Evolutionary conservation across 2,888 invertebrate species (phyloP).

Genomic region (Eremobia ochroleuca): DNA sequence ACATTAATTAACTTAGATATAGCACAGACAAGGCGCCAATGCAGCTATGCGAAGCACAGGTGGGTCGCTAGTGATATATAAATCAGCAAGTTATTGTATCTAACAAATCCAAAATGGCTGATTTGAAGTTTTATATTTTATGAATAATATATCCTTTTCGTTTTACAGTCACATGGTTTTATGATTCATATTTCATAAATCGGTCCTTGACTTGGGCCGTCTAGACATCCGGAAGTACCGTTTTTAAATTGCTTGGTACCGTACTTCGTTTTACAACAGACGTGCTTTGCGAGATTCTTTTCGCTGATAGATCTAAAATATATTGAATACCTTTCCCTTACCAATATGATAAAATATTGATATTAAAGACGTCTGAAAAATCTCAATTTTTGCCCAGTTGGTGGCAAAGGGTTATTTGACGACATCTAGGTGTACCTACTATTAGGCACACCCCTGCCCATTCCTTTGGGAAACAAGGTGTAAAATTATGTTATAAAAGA

Average conservation of each 20-base stretch:
- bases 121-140: not conserved
- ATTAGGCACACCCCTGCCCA: too few relatives aligned
- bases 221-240: conserved; percentile 35
- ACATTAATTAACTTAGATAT: too few relatives aligned
- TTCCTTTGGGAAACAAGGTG: too few relatives aligned
- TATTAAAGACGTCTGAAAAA: too few relatives aligned
- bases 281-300: not conserved
- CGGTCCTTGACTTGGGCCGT: conserved; percentile 16
- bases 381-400: too few relatives aligned
- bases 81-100: not conserved
- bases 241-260: conserved; percentile 11
- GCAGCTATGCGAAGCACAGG: not conserved
- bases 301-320: not conserved
- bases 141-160: not conserved
- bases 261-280: not conserved
- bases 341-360: not conserved
- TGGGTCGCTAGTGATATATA: not conserved
- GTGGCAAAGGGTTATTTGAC: too few relatives aligned
- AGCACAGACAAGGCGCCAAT: not conserved
- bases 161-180: conserved; percentile 14
- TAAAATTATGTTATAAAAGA: not conserved
- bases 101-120: not conserved
- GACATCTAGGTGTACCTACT: too few relatives aligned
- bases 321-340: not conserved
- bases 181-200: conserved; percentile 19